Base-by-base conservation (phyloP, 2,113 vertebrate genomes). In the Aphelocoma coerulescens region DNA sequence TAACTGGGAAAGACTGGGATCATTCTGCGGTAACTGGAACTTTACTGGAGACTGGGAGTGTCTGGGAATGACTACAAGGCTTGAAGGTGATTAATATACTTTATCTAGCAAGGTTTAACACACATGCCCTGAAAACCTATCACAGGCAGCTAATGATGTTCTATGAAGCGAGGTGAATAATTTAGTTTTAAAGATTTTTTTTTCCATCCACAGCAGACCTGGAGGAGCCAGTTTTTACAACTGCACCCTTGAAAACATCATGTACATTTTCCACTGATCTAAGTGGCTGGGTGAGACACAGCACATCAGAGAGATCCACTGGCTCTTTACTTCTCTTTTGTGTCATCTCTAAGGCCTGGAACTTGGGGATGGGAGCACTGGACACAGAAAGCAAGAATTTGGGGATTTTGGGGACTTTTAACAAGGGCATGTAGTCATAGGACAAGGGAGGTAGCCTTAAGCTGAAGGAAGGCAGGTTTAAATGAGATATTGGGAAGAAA, bases 201-300 rank as follows among this genome's bases (percentile, higher is more conserved):
- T 33, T 73, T 52, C 76, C 18, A 54, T 10, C 63, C 49, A 6
- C 43, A 26, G 46, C 6, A n/a, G 48, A 35, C 23, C 72, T 84
- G 85, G 30, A 75, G 71, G 57, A 78, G 37, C 26, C 65, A 67
- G 9, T 13, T 54, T 32, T 62, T 23, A 35, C 14, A 67, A n/a
- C 69, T 23, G 43, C 17, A 43, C 46, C 32, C 33, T 22, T 4
- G 7, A 7, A 66, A 59, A 28, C 3, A 30, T 10, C 54, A 2
- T 3, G 4, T 0, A 1, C 11, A 9, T 49, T 41, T 30, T 49
- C 37, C 61, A 37, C 0, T 3, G 37, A 5, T 16, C 13, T 2
- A 5, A 85, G 32, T 2, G 5, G n/a, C 76, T 30, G 7, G 1
- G 10, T 10, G 46, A 59, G 49, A 39, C 32, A 51, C n/a, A 32